Conservation (phyloP, 2,888 invertebrate genomes). For the Pseudolycoriella hygida region DNA sequence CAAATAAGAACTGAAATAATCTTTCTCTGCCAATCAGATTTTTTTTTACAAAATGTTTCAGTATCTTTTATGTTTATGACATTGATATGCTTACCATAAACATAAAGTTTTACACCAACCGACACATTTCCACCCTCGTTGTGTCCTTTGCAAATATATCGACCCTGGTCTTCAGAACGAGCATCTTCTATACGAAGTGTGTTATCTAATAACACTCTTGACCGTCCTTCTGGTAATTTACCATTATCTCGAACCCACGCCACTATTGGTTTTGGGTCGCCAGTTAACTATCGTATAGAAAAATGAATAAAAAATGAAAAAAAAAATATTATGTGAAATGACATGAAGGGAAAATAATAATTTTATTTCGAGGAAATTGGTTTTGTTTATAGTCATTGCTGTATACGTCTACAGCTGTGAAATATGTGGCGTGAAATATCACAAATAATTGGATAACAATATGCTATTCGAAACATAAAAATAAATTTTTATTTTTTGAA, state of each 20-base stretch:
- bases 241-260: conserved; percentile 15
- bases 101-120: conserved; percentile 14
- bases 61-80: background rate
- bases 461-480: no score
- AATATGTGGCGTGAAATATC: no score
- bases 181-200: conserved; percentile 17
- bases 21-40: background rate
- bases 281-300: conserved; percentile 6
- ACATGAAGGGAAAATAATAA: background rate
- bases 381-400: no score
- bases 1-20: background rate
- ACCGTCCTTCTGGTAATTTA: conserved; percentile 16
- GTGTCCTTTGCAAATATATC: conserved; percentile 15
- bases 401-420: no score
- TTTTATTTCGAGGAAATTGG: no score
- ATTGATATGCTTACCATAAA: conserved; percentile 13
- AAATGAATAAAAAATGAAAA: background rate
- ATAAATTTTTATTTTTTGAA: no score
- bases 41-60: background rate
- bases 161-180: conserved; percentile 16
- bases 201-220: conserved; percentile 16
- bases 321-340: background rate
- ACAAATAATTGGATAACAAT: no score
- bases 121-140: conserved; percentile 18
- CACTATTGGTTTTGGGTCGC: conserved; percentile 15